Evolutionary conservation across 1,140 invertebrate species (phyloP).

Genomic region (Ceratina japonica): DNA sequence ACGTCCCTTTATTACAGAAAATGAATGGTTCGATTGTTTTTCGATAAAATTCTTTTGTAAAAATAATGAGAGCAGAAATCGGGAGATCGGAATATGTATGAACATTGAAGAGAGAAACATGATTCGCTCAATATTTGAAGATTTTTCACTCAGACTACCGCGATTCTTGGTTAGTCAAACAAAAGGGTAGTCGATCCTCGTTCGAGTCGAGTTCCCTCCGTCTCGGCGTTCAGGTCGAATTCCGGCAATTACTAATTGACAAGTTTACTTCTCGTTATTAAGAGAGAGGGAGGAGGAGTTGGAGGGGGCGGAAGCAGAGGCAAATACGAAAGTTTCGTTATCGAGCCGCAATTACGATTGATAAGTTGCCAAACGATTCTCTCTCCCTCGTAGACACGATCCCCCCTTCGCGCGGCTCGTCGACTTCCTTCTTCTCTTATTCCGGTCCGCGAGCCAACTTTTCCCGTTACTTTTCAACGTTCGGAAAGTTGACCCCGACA

Average conservation of each 20-base stretch:
- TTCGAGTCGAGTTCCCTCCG: constrained; percentile 17
- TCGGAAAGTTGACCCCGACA: constrained; percentile 50
- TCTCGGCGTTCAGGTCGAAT: constrained; percentile 17
- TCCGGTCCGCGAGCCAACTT: neutral
- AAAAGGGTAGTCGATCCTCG: constrained; percentile 60
- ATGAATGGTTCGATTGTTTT: too few species aligned
- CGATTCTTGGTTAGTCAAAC: constrained; percentile 34
- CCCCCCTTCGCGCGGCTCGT: neutral
- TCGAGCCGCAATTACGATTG: constrained; percentile 70
- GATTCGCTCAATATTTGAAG: too few species aligned
- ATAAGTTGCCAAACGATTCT: constrained; percentile 64
- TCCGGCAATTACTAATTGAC: constrained; percentile 73
- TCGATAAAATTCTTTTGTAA: too few species aligned
- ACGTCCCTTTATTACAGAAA: too few species aligned
- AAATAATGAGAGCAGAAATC: too few species aligned
- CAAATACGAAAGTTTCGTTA: constrained; percentile 67
- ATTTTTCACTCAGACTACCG: too few species aligned
- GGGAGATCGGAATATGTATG: too few species aligned
- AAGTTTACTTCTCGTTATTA: constrained; percentile 68
- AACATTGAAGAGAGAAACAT: too few species aligned
- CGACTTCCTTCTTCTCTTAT: neutral
- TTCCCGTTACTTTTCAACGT: constrained; percentile 38
- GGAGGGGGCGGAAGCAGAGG: neutral
- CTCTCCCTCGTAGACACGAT: constrained; percentile 3
- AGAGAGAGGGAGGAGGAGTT: neutral